Evolutionary conservation across 2,888 invertebrate genomes (phyloP).

Genomic region (Gari tellinella): DNA sequence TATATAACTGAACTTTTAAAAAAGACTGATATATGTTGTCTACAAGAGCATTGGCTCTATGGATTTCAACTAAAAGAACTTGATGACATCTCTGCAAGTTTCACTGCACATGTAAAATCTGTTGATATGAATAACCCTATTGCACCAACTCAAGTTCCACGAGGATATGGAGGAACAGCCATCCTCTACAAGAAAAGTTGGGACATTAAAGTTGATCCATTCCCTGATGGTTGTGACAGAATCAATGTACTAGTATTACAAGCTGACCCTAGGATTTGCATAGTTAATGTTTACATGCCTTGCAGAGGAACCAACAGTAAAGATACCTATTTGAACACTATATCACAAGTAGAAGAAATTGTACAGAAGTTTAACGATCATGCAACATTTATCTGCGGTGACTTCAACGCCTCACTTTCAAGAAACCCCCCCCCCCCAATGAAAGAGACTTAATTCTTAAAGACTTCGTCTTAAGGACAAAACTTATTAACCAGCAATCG

Average conservation of each 20-base stretch:
- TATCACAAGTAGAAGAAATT: background rate
- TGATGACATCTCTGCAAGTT: background rate
- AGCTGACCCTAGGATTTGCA: background rate
- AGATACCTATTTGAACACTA: background rate
- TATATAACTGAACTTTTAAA: background rate
- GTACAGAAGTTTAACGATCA: background rate
- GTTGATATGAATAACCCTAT: background rate
- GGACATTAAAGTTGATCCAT: background rate
- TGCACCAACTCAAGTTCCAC: background rate
- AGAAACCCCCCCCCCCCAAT: too few relatives aligned
- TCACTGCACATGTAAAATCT: background rate
- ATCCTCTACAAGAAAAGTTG: background rate
- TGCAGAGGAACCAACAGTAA: background rate
- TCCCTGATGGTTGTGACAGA: slow-evolving; percentile 1
- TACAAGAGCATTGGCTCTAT: slow-evolving; percentile 11
- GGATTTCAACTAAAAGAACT: background rate
- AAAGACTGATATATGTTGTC: background rate
- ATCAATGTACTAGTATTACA: background rate
- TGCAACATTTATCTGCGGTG: slow-evolving; percentile 1
- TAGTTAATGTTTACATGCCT: background rate
- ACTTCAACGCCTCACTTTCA: background rate
- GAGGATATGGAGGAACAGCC: slow-evolving; percentile 3
- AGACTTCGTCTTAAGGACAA: too few relatives aligned
- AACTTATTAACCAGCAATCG: too few relatives aligned
- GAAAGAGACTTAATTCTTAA: too few relatives aligned